Percentiles rank a stretch among this genome's conserved stretches.
Conservation (phyloP, 1,140 invertebrate genomes). For the Drosophila tristis region DNA sequence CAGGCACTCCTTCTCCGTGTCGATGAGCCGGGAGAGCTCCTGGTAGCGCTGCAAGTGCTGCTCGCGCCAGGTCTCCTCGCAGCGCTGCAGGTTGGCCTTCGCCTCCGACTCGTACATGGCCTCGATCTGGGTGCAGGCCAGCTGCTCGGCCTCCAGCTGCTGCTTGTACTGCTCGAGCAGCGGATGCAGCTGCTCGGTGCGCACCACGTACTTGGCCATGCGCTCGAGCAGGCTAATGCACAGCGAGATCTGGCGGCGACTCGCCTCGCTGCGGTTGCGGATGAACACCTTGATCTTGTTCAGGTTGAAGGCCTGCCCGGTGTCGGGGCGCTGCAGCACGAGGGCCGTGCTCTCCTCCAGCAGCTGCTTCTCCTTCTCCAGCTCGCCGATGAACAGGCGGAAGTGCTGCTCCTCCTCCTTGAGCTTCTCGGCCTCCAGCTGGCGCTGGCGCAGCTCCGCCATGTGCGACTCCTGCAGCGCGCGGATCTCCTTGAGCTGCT, state of each 20-base stretch:
- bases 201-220: conserved; percentile 51
- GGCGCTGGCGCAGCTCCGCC: conserved; percentile 64
- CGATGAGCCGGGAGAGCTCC: conserved; percentile 56
- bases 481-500: conserved; percentile 71
- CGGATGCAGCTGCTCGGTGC: conserved; percentile 45
- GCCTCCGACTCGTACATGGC: conserved; percentile 83
- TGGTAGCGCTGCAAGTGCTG: conserved; percentile 63
- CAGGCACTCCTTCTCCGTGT: conserved; percentile 46
- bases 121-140: conserved; percentile 66
- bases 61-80: conserved; percentile 72
- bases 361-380: conserved; percentile 68
- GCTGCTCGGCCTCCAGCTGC: conserved; percentile 55
- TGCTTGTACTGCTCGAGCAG: conserved; percentile 54
- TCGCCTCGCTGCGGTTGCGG: conserved; percentile 71
- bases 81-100: conserved; percentile 64
- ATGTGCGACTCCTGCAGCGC: conserved; percentile 72
- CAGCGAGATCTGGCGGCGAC: conserved; percentile 65
- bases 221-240: conserved; percentile 71
- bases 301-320: conserved; percentile 60
- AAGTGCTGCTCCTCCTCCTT: conserved; percentile 71
- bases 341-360: conserved; percentile 67
- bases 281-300: conserved; percentile 78
- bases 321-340: conserved; percentile 38
- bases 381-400: conserved; percentile 50
- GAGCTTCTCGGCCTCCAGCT: conserved; percentile 63